These are phyloP conservation scores for Hylaeus volcanicus DNA, from an alignment of 1,140 invertebrate genomes.

Conservation along the genomic window DNA sequence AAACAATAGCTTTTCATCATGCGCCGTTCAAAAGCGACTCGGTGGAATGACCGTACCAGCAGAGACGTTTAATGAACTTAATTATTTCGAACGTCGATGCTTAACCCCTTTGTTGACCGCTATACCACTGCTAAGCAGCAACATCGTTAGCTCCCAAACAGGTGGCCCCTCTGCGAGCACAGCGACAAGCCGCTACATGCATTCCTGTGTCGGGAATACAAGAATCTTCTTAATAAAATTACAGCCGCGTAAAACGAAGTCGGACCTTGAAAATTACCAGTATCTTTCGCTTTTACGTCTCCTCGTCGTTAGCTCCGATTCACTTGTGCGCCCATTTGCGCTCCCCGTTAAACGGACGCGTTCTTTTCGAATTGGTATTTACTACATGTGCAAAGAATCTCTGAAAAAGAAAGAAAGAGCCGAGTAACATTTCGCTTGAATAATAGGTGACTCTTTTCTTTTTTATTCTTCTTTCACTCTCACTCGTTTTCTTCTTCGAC, in stretches of 20 bases:
- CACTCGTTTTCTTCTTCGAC: too few species aligned
- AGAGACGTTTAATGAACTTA: constrained; percentile 51
- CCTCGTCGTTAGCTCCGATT: neutral
- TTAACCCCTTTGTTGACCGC: constrained; percentile 50
- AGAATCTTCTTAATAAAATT: neutral
- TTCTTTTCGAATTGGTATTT: constrained; percentile 2
- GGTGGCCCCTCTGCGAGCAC: constrained; percentile 14
- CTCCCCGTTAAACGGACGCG: neutral
- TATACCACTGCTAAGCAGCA: constrained; percentile 35
- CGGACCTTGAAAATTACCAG: neutral
- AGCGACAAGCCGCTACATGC: neutral
- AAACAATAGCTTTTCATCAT: constrained; percentile 59
- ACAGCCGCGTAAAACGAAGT: neutral
- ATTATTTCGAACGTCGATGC: constrained; percentile 51
- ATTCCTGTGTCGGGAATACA: neutral
- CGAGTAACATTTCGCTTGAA: neutral
- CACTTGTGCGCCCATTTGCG: neutral
- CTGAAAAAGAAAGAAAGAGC: constrained; percentile 21
- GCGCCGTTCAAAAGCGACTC: constrained; percentile 44
- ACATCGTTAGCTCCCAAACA: constrained; percentile 37
- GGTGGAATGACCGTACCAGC: constrained; percentile 43
- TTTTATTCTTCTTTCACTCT: too few species aligned
- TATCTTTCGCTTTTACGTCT: neutral
- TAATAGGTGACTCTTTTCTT: too few species aligned
- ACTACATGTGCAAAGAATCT: neutral